These are phyloP conservation scores for Melanostigma gelatinosum DNA, from an alignment of 2,113 vertebrate genomes.

Conservation along the genomic window DNA sequence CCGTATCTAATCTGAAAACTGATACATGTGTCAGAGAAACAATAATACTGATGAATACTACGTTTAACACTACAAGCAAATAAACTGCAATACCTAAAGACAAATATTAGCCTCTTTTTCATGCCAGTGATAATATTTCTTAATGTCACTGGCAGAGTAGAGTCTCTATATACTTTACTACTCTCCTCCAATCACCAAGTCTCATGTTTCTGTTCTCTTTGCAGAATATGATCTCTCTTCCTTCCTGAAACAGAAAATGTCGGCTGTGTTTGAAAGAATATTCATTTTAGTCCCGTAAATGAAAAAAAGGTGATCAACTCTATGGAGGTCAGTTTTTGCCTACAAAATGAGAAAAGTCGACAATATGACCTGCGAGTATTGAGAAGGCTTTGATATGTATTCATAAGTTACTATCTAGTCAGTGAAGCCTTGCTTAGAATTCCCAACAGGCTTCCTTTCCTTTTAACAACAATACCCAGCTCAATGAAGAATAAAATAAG, in stretches of 20 bases:
- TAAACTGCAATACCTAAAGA: not conserved
- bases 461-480: not conserved
- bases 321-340: not conserved
- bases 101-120: not conserved
- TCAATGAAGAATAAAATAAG: not conserved
- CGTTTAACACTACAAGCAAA: not conserved
- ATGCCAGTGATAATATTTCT: not conserved
- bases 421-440: not conserved
- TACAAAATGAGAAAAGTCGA: not conserved
- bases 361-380: too few species aligned
- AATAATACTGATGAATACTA: constrained; percentile 17
- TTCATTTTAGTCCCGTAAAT: not conserved
- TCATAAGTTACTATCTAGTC: not conserved
- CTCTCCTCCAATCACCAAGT: not conserved
- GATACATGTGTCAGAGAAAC: constrained; percentile 14
- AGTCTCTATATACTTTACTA: too few species aligned
- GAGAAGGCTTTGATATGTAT: not conserved
- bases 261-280: not conserved
- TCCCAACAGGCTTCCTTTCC: not conserved
- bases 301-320: too few species aligned
- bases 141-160: not conserved
- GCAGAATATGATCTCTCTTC: not conserved
- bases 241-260: not conserved
- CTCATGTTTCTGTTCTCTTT: not conserved
- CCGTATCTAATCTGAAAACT: constrained; percentile 23